phyloP scores from a whole-genome alignment of 2,797 vertebrate species.

The Anableps anableps region DNA sequence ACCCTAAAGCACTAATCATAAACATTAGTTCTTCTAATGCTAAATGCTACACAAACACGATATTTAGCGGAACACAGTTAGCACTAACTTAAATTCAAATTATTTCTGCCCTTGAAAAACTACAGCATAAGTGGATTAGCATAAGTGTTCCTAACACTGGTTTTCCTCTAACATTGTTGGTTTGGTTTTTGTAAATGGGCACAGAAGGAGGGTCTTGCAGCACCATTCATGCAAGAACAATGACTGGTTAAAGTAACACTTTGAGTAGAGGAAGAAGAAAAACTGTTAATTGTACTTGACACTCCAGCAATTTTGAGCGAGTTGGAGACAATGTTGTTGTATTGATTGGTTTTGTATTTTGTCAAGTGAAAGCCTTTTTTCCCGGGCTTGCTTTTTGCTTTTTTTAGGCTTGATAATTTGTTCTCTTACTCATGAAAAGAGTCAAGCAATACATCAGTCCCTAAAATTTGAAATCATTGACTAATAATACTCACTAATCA shows the following conservation, averaged over 20 bases:
- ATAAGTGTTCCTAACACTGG: background rate
- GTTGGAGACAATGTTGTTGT: background rate
- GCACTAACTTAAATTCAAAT: no score
- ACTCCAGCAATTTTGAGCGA: background rate
- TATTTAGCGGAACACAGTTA: no score
- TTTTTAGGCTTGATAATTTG: background rate
- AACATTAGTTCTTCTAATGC: no score
- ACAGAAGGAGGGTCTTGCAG: background rate
- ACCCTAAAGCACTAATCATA: no score
- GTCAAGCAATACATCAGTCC: background rate
- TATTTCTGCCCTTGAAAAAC: no score
- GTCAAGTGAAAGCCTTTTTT: background rate
- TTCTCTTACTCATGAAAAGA: background rate
- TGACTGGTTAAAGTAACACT: background rate
- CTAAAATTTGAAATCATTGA: background rate
- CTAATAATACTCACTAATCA: background rate
- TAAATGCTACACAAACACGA: no score
- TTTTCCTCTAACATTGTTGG: background rate
- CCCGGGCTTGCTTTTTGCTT: background rate
- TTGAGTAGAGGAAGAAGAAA: background rate
- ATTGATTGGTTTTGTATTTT: background rate
- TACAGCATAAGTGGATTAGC: no score
- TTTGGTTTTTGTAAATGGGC: background rate
- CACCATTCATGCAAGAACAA: background rate
- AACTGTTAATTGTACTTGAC: no score